These are phyloP conservation scores for Notocelia uddmanniana DNA, from an alignment of 2,888 invertebrate species.

Conservation along the genomic window DNA sequence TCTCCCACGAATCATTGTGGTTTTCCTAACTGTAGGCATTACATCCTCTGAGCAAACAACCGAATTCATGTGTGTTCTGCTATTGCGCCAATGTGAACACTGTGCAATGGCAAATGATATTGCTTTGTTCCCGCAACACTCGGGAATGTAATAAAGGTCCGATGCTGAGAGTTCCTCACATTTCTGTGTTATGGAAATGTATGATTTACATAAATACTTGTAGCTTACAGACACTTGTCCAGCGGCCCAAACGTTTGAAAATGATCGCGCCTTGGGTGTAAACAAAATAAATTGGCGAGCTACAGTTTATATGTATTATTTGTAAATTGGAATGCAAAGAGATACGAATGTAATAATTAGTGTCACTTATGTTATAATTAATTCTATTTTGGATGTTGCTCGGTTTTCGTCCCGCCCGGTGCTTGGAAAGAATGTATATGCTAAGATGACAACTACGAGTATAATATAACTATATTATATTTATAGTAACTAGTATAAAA, in stretches of 20 bases:
- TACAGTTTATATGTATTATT: not conserved
- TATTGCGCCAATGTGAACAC: constrained; percentile 46
- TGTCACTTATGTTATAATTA: not conserved
- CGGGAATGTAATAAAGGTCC: constrained; percentile 74
- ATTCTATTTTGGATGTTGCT: too few species aligned
- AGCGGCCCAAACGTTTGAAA: not conserved
- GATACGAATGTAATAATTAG: not conserved
- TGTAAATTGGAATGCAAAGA: not conserved
- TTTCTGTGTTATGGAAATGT: constrained; percentile 51
- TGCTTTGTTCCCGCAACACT: constrained; percentile 58
- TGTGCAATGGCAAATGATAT: constrained; percentile 70
- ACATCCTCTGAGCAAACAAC: not conserved
- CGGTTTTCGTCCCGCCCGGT: too few species aligned
- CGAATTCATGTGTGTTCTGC: constrained; percentile 13
- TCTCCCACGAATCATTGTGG: not conserved
- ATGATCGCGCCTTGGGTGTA: not conserved
- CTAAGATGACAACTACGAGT: too few species aligned
- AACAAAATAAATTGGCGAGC: not conserved
- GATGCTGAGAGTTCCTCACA: constrained; percentile 60
- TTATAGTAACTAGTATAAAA: not conserved
- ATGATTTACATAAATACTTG: constrained; percentile 44
- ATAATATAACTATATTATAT: too few species aligned
- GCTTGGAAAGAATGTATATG: too few species aligned
- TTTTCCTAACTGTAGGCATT: not conserved
- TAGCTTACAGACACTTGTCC: constrained; percentile 25